Conservation (phyloP, 2,888 invertebrate genomes). For the Cotesia congregata region DNA sequence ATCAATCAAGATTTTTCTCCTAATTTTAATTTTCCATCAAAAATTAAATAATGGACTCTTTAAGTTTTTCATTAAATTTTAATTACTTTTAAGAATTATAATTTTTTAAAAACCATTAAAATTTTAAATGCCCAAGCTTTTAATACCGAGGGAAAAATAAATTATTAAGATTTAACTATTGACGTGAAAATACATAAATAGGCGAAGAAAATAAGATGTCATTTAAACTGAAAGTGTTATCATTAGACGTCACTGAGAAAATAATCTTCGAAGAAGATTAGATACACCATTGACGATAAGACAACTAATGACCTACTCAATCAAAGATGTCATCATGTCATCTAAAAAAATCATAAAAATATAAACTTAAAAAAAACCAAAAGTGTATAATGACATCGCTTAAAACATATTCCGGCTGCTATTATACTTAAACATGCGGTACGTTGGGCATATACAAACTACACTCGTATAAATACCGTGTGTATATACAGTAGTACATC, state of each 20-base stretch:
- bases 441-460: not conserved
- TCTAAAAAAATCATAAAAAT: not conserved
- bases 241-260: not conserved
- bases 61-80: no score
- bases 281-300: not conserved
- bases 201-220: not conserved
- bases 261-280: not conserved
- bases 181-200: not conserved
- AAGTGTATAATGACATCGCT: not conserved
- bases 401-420: slow-evolving; percentile 20
- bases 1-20: no score
- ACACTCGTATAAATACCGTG: not conserved
- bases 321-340: not conserved
- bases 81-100: no score
- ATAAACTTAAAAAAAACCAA: not conserved
- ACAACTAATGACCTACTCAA: not conserved
- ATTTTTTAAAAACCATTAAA: no score
- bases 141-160: no score
- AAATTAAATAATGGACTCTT: no score
- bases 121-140: no score
- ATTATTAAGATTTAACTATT: no score
- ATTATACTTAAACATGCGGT: not conserved
- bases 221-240: not conserved
- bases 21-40: no score
- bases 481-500: not conserved